Conservation (phyloP, 2,888 invertebrate genomes). For the Hydroisotoma schaefferi region DNA sequence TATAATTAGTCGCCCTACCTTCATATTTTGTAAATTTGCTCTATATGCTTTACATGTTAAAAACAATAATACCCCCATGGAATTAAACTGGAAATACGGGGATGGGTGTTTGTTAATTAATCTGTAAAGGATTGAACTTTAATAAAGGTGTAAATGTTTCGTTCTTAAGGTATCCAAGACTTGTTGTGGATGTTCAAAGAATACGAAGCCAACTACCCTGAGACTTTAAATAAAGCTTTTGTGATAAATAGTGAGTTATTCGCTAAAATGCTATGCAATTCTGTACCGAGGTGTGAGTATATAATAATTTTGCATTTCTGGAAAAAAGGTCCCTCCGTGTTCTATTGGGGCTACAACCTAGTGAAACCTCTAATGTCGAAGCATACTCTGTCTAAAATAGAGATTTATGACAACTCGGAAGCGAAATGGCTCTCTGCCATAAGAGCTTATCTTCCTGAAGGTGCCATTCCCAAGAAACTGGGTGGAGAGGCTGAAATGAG, state of each 20-base stretch:
- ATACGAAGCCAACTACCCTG: slow-evolving; percentile 36
- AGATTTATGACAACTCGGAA: slow-evolving; percentile 24
- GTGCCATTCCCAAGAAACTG: slow-evolving; percentile 29
- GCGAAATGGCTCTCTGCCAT: slow-evolving; percentile 24
- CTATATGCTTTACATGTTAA: no score
- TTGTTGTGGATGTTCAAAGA: slow-evolving; percentile 7
- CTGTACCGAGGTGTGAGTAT: no score
- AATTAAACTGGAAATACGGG: no score
- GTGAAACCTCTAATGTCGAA: slow-evolving; percentile 34
- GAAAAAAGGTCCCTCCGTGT: slow-evolving; percentile 30
- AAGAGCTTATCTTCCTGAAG: slow-evolving; percentile 24
- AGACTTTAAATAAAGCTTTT: slow-evolving; percentile 33
- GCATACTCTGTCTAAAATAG: slow-evolving; percentile 32
- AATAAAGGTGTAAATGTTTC: neutral
- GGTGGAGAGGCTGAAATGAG: slow-evolving; percentile 29
- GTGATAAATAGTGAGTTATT: slow-evolving; percentile 37
- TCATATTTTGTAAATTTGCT: no score
- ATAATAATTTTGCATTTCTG: no score
- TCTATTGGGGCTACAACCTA: slow-evolving; percentile 35
- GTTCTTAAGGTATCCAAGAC: slow-evolving; percentile 8
- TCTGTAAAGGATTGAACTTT: neutral
- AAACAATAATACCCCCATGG: no score
- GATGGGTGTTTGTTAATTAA: no score
- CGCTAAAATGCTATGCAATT: no score
- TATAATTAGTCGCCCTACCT: no score